Evolutionary conservation across 2,888 invertebrate genomes (phyloP).

Genomic region (Pandemis cinnamomeana): DNA sequence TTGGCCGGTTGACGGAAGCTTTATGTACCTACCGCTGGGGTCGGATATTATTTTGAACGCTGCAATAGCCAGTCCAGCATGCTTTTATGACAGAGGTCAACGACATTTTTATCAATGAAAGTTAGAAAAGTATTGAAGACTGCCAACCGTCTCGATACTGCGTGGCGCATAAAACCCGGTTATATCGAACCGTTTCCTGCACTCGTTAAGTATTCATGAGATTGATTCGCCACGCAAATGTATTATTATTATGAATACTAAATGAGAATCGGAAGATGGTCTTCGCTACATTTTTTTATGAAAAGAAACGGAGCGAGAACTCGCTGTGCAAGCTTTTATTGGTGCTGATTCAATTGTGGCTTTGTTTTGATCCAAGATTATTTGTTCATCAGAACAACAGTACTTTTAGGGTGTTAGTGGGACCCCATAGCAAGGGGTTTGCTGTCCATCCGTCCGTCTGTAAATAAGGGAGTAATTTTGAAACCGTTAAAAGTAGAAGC

Average conservation of each 20-base stretch:
- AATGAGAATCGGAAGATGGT: slow-evolving; percentile 11
- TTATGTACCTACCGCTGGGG: no score
- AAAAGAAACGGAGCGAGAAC: slow-evolving; percentile 1
- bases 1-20: no score
- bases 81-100: no score
- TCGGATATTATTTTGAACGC: no score
- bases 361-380: neutral
- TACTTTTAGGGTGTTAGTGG: neutral
- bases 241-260: slow-evolving; percentile 17
- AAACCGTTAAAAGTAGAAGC: no score
- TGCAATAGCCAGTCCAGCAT: no score
- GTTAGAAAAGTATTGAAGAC: no score
- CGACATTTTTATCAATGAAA: no score
- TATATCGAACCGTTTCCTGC: slow-evolving; percentile 4
- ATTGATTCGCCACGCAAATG: slow-evolving; percentile 17
- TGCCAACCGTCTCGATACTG: no score
- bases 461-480: no score
- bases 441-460: no score
- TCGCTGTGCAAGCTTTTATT: neutral
- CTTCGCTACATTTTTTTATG: neutral
- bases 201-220: slow-evolving; percentile 26
- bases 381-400: neutral
- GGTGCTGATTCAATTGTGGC: neutral
- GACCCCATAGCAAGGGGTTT: no score
- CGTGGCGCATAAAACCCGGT: neutral